A percentile compares a stretch with the other conserved stretches of the same genome.
Evolutionary conservation across 2,113 vertebrate genomes (phyloP).

Genomic region (Glaucomys volans): DNA sequence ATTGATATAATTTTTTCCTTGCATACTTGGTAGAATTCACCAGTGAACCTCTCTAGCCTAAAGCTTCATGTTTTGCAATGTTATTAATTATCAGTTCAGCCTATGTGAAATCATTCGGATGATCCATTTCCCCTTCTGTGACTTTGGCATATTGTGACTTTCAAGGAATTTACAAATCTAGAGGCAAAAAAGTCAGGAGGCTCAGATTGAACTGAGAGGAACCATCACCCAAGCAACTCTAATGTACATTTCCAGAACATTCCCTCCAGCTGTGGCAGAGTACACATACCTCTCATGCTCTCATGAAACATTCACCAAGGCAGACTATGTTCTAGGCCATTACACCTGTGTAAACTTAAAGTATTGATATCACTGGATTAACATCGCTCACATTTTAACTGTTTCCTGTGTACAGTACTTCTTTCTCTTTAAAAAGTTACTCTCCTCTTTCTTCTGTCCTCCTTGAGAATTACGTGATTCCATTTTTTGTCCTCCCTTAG

Average conservation of each 20-base stretch:
- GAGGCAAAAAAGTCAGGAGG: neutral
- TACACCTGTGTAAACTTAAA: neutral
- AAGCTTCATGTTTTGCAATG: neutral
- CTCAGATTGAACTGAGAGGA: neutral
- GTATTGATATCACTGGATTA: neutral
- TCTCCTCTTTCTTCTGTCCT: neutral
- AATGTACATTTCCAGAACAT: neutral
- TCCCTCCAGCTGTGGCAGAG: neutral
- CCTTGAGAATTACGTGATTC: neutral
- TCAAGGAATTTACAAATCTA: neutral
- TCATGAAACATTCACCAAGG: neutral
- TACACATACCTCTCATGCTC: neutral
- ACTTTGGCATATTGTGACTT: neutral
- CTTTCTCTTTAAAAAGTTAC: neutral
- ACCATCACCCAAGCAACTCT: neutral
- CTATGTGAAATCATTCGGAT: neutral
- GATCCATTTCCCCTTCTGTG: neutral
- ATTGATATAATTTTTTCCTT: neutral
- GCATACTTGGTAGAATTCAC: neutral
- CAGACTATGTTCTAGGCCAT: neutral
- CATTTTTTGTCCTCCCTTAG: neutral
- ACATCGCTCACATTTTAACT: neutral
- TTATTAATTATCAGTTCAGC: neutral
- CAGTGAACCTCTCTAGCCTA: no score
- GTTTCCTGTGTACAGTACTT: neutral